Base-by-base conservation (phyloP, 2,113 vertebrate species). In the Silurus meridionalis region DNA sequence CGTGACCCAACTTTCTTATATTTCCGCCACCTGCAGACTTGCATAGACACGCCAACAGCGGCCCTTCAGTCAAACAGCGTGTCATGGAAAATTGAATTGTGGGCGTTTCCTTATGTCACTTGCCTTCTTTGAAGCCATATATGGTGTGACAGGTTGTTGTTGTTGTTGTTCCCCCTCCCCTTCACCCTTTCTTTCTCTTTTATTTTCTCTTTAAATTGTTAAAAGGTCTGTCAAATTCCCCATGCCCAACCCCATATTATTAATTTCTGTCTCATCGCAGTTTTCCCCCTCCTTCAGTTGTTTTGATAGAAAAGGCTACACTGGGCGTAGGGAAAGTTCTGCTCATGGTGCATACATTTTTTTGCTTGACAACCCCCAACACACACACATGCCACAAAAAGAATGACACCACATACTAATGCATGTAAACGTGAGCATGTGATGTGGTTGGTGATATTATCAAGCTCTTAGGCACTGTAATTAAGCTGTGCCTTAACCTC, bases 41-140 rank as follows among this genome's bases (percentile, higher is more conserved):
- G 46, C 72, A 66, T 82, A 69, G 67, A 71, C 83, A 81, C 14
- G 15, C 67, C 67, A 81, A 93, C 91, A 90, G 82, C 88, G 84
- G 90, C 91, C 89, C 75, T 86, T 83, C 85, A 91, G 87, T 90
- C 82, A 89, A 84, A 64, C 86, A 81, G 86, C 86, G 93, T 95
- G 95, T 96, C 94, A 96, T 96, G 96, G 95, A 96, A 96, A 96
- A 94, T 94, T 93, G 83, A 92, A 92, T 90, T 93, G 95, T 93
- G 93, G 93, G 92, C 84, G 91, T 90, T 90, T 90, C 55, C 86
- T 90, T 83, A 64, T 46, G 95, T 95, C 94, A 92, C 95, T 91
- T 90, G 85, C 95, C 90, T 83, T 94, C 93, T 77, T 80, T n/a
- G 80, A 92, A 94, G 77, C 95, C 93, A 90, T 94, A 95, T 94